Conservation (phyloP, 2,797 vertebrate genomes). For the Xerus rutilus region DNA sequence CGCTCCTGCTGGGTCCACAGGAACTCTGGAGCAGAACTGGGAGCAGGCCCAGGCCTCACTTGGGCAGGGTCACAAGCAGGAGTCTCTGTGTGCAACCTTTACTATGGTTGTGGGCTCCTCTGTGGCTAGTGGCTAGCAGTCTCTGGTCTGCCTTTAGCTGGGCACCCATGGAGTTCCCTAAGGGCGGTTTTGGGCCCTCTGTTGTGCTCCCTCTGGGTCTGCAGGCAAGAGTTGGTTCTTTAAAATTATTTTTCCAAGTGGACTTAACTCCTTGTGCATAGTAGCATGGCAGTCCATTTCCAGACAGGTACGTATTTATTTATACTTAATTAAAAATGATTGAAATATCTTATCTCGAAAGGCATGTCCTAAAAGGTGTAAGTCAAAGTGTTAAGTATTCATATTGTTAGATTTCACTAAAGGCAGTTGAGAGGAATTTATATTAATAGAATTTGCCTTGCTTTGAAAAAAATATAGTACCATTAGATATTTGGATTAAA, state of each 20-base stretch:
- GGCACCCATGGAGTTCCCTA: no score
- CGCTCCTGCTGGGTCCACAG: no score
- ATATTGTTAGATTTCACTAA: slow-evolving; percentile 25
- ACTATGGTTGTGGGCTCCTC: no score
- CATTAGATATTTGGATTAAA: slow-evolving; percentile 41
- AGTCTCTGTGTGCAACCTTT: no score
- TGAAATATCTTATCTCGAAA: slow-evolving; percentile 18
- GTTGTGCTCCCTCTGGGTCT: no score
- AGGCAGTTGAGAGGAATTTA: slow-evolving; percentile 6
- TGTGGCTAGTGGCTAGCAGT: no score
- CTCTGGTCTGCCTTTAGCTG: no score
- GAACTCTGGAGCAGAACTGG: no score
- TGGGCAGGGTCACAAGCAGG: no score
- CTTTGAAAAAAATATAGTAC: slow-evolving; percentile 14
- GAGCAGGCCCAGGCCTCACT: no score
- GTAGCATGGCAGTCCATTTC: neutral
- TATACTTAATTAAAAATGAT: neutral
- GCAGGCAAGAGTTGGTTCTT: neutral
- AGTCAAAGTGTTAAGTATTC: slow-evolving; percentile 10
- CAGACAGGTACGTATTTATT: neutral
- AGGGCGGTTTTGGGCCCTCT: no score
- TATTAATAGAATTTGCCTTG: slow-evolving; percentile 26
- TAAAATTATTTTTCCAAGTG: neutral
- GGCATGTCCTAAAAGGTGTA: neutral
- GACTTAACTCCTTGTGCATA: neutral